These are phyloP conservation scores for Branchellion lobata DNA, from an alignment of 2,888 invertebrate species.

Conservation along the genomic window DNA sequence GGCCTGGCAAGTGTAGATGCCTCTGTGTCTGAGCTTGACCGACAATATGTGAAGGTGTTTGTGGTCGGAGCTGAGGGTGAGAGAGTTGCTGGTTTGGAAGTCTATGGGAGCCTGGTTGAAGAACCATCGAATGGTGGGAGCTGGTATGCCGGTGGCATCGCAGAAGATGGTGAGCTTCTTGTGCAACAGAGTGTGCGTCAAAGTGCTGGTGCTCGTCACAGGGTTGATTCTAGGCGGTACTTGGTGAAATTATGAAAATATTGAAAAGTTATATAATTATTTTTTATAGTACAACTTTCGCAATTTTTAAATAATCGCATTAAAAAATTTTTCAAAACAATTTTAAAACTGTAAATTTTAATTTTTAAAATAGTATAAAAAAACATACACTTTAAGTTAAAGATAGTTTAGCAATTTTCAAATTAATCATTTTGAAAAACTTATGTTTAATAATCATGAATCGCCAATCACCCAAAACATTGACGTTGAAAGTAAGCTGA, in stretches of 20 bases:
- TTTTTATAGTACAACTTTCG: too few species aligned
- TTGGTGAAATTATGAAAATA: too few species aligned
- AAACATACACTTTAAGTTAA: too few species aligned
- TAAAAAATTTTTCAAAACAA: too few species aligned
- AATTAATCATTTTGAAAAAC: too few species aligned
- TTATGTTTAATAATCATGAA: too few species aligned
- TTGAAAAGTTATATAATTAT: too few species aligned
- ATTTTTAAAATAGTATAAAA: not conserved
- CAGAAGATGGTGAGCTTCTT: slow-evolving; percentile 60
- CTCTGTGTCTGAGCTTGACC: slow-evolving; percentile 57
- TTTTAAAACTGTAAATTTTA: too few species aligned
- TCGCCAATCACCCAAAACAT: slow-evolving; percentile 20
- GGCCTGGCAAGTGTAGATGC: slow-evolving; percentile 66
- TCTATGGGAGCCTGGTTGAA: slow-evolving; percentile 50
- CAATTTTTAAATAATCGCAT: too few species aligned
- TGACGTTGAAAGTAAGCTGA: not conserved
- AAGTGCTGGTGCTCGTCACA: slow-evolving; percentile 55
- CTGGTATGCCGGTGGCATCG: slow-evolving; percentile 62
- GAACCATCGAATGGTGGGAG: slow-evolving; percentile 62
- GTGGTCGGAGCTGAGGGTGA: slow-evolving; percentile 54
- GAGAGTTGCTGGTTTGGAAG: slow-evolving; percentile 28
- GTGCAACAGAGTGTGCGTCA: slow-evolving; percentile 56
- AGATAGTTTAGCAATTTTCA: too few species aligned
- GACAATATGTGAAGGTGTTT: slow-evolving; percentile 55
- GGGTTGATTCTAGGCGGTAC: slow-evolving; percentile 63